Conservation (phyloP, 1,140 invertebrate species). For the Coelopa frigida region DNA sequence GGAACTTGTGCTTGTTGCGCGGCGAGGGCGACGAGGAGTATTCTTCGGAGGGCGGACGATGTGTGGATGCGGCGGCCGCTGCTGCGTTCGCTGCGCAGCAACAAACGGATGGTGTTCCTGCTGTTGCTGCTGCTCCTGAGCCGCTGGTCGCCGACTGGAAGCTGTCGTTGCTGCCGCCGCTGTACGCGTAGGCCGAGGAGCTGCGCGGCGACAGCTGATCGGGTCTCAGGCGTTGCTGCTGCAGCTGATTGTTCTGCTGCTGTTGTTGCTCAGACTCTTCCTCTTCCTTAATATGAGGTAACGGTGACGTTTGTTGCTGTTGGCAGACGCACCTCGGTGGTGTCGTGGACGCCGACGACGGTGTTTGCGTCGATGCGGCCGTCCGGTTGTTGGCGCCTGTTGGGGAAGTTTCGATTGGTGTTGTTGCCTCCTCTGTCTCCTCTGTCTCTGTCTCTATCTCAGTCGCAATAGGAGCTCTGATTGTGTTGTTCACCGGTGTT, state of each 20-base stretch:
- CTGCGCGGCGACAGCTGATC: slow-evolving; percentile 16
- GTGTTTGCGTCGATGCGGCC: slow-evolving; percentile 47
- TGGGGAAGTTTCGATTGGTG: slow-evolving; percentile 14
- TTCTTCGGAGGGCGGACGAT: slow-evolving; percentile 16
- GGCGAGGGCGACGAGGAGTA: slow-evolving; percentile 39
- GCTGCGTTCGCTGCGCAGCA: slow-evolving; percentile 8
- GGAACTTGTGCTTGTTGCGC: slow-evolving; percentile 39
- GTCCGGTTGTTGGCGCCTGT: slow-evolving; percentile 40
- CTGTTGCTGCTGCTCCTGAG: slow-evolving; percentile 16
- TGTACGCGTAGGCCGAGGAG: slow-evolving; percentile 7
- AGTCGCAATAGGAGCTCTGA: too few relatives aligned
- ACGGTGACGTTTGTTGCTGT: slow-evolving; percentile 45
- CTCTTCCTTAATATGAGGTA: slow-evolving; percentile 55
- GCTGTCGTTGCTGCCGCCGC: slow-evolving; percentile 40
- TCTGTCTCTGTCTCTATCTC: slow-evolving; percentile 3
- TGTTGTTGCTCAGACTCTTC: slow-evolving; percentile 52
- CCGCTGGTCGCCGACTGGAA: slow-evolving; percentile 29
- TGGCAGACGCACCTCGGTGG: slow-evolving; percentile 26
- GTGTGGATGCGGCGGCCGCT: not conserved
- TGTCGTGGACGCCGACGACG: slow-evolving; percentile 28
- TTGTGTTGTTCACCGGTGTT: slow-evolving; percentile 13
- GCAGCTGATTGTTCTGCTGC: slow-evolving; percentile 44
- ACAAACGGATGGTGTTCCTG: not conserved
- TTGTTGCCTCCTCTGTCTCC: slow-evolving; percentile 3
- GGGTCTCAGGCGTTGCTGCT: slow-evolving; percentile 31